phyloP scores from a whole-genome alignment of 2,113 vertebrate genomes.

The Neogale vison region DNA sequence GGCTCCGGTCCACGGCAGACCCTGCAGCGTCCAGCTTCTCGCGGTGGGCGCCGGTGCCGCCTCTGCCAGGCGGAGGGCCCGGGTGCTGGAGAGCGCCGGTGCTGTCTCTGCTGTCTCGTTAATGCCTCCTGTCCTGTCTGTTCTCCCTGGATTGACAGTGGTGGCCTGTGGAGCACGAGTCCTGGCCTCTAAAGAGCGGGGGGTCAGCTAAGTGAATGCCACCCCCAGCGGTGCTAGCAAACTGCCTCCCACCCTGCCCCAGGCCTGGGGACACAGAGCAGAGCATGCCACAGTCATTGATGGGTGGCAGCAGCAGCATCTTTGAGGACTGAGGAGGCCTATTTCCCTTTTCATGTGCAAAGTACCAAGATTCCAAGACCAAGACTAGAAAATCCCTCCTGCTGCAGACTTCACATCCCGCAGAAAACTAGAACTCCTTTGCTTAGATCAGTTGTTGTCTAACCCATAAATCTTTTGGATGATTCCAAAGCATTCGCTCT shows the following conservation, averaged over 20 bases:
- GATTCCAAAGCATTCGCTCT: neutral
- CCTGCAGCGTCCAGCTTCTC: neutral
- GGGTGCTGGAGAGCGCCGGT: accelerated
- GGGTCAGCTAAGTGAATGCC: neutral
- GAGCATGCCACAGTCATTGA: accelerated
- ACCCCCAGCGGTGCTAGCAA: no score
- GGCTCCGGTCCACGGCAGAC: neutral
- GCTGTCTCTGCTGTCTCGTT: neutral
- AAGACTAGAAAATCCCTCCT: neutral
- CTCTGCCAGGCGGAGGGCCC: neutral
- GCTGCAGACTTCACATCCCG: neutral
- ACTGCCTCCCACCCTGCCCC: no score
- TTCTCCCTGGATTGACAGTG: neutral
- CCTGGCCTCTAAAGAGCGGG: neutral
- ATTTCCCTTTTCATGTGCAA: neutral
- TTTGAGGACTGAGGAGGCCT: neutral
- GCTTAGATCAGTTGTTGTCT: no score
- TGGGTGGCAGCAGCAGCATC: neutral
- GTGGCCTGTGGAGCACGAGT: neutral
- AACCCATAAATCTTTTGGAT: neutral
- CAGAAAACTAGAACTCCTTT: neutral
- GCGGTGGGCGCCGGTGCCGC: accelerated
- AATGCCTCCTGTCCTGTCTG: neutral
- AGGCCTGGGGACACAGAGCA: neutral
- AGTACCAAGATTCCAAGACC: neutral